Percentiles rank a stretch among this genome's conserved stretches.
Evolutionary conservation across 2,797 vertebrate genomes (phyloP).

Genomic region (Phrynocephalus guinanensis): DNA sequence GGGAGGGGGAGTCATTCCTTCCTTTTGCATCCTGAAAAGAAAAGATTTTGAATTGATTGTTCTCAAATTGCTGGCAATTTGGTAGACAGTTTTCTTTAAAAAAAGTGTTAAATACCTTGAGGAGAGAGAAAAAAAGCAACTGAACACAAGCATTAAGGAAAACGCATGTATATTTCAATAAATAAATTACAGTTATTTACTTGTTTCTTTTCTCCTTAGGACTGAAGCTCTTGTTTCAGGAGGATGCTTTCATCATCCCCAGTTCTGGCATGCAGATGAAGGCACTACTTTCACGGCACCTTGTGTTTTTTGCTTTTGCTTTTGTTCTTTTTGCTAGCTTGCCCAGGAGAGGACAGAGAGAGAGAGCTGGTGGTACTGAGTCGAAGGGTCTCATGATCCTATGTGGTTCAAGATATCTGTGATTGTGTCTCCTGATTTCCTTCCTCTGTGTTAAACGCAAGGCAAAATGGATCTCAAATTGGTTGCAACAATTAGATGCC

Average conservation of each 20-base stretch:
- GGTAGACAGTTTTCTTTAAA: conserved; percentile 49
- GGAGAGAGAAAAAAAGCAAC: conserved; percentile 12
- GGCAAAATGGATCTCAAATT: neutral
- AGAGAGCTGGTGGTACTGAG: neutral
- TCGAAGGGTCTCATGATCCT: neutral
- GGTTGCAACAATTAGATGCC: neutral
- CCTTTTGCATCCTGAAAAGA: conserved; percentile 75
- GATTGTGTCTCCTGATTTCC: too few relatives aligned
- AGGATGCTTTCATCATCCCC: neutral
- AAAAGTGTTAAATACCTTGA: conserved; percentile 34
- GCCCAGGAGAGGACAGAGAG: neutral
- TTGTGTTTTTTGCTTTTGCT: too few relatives aligned
- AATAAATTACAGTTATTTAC: conserved; percentile 48
- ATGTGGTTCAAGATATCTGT: neutral
- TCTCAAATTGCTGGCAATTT: conserved; percentile 71
- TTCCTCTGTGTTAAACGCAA: neutral
- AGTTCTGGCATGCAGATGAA: neutral
- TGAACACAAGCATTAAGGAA: conserved; percentile 42
- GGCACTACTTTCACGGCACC: neutral
- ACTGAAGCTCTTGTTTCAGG: conserved; percentile 5
- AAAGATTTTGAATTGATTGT: conserved; percentile 66
- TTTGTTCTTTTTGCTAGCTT: neutral
- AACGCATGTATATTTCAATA: conserved; percentile 44
- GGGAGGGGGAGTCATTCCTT: conserved; percentile 67
- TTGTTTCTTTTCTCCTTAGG: conserved; percentile 34